These are phyloP conservation scores for Drosophila subsilvestris DNA, from an alignment of 2,888 invertebrate species.

Conservation along the genomic window DNA sequence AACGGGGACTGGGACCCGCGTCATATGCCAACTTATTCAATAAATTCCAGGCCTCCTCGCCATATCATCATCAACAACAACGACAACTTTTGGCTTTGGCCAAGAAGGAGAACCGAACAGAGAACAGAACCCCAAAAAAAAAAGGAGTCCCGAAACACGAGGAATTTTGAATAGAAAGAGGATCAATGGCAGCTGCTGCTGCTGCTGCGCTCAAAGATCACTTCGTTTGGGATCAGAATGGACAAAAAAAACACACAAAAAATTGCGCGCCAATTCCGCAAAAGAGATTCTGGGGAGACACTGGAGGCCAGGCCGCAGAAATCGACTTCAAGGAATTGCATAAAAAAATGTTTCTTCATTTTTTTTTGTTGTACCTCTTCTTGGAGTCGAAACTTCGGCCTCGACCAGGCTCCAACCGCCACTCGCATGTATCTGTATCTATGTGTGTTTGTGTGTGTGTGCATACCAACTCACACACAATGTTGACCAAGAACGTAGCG, in stretches of 20 bases:
- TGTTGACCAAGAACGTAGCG: slow-evolving; percentile 70
- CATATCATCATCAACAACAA: slow-evolving; percentile 38
- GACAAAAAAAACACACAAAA: slow-evolving; percentile 27
- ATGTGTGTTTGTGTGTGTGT: slow-evolving; percentile 1
- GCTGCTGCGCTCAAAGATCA: slow-evolving; percentile 20
- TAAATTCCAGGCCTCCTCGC: slow-evolving; percentile 57
- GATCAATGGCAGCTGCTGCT: slow-evolving; percentile 49
- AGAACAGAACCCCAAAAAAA: slow-evolving; percentile 25
- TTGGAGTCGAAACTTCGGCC: slow-evolving; percentile 67
- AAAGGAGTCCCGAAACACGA: slow-evolving; percentile 8
- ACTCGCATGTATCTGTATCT: slow-evolving; percentile 15
- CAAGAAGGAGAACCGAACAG: background rate
- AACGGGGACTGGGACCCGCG: slow-evolving; percentile 17
- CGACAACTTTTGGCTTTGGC: slow-evolving; percentile 28
- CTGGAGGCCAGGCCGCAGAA: slow-evolving; percentile 50
- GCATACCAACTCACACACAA: slow-evolving; percentile 36
- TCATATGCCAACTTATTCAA: slow-evolving; percentile 50
- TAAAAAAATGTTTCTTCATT: slow-evolving; percentile 64
- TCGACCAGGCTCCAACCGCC: slow-evolving; percentile 66
- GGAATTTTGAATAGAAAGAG: slow-evolving; percentile 65
- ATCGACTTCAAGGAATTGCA: slow-evolving; percentile 79
- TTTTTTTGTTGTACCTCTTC: slow-evolving; percentile 33
- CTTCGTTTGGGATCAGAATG: slow-evolving; percentile 13
- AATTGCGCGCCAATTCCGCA: slow-evolving; percentile 81
- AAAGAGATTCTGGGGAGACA: slow-evolving; percentile 55